Conservation (phyloP, 2,797 vertebrate species). For the Macroramphosus scolopax region DNA sequence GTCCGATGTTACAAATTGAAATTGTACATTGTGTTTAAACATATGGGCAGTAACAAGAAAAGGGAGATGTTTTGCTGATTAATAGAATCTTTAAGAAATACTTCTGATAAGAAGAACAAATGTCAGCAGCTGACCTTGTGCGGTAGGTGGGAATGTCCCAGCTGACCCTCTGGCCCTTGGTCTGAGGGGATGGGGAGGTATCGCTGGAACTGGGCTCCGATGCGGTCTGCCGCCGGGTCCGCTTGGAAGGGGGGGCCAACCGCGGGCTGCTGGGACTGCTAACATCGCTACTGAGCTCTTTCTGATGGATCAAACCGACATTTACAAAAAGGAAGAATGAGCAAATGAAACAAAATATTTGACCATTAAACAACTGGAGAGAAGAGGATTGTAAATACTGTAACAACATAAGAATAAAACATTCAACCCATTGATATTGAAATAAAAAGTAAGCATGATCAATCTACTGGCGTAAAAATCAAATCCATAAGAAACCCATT, state of each 20-base stretch:
- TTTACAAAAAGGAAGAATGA: background rate
- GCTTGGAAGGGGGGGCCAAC: slow-evolving; percentile 90
- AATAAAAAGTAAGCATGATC: no score
- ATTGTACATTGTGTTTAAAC: no score
- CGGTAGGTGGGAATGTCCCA: slow-evolving; percentile 90
- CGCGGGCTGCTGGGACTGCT: slow-evolving; percentile 89
- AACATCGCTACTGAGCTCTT: slow-evolving; percentile 89
- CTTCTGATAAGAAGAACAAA: background rate
- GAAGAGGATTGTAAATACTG: background rate
- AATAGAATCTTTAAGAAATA: background rate
- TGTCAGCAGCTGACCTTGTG: slow-evolving; percentile 82
- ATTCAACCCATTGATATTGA: no score
- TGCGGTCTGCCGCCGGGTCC: slow-evolving; percentile 87
- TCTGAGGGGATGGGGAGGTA: slow-evolving; percentile 89
- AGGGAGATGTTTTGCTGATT: no score
- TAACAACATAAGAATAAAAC: no score
- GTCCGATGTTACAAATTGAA: no score
- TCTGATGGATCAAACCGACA: slow-evolving; percentile 74
- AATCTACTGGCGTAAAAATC: no score
- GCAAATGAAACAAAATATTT: background rate
- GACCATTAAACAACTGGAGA: background rate
- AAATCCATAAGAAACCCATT: no score
- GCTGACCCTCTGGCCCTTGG: slow-evolving; percentile 89
- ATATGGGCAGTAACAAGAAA: no score
- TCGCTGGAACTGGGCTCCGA: slow-evolving; percentile 94